phyloP scores from a whole-genome alignment of 2,888 invertebrate species.

The Nephrocerus scutellatus region DNA sequence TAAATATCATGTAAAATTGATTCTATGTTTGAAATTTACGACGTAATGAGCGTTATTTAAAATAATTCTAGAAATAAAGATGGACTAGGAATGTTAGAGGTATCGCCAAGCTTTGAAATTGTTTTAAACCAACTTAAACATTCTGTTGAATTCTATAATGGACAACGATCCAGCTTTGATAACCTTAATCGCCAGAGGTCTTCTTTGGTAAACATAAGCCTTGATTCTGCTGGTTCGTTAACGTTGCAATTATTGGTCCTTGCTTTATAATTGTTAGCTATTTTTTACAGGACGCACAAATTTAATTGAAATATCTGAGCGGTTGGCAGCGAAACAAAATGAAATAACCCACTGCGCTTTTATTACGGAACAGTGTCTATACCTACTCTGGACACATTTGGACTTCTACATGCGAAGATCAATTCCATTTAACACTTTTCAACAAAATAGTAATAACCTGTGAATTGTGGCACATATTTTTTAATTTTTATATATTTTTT shows the following conservation, averaged over 20 bases:
- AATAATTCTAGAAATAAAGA: neutral
- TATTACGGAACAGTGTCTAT: constrained; percentile 65
- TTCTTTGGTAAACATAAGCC: constrained; percentile 51
- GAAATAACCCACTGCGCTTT: constrained; percentile 58
- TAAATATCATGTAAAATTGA: constrained; percentile 12
- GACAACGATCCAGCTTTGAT: constrained; percentile 50
- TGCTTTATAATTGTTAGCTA: too few species aligned
- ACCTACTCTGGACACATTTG: constrained; percentile 70
- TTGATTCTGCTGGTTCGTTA: constrained; percentile 41
- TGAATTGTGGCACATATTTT: neutral
- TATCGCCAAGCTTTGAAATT: constrained; percentile 50
- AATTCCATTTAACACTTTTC: constrained; percentile 47
- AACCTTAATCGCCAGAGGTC: constrained; percentile 49
- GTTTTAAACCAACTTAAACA: constrained; percentile 53
- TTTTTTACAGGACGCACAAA: constrained; percentile 37
- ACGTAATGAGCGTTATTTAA: constrained; percentile 1
- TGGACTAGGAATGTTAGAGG: constrained; percentile 36
- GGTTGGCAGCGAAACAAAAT: constrained; percentile 52
- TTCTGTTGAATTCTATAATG: constrained; percentile 52
- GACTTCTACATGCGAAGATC: constrained; percentile 63
- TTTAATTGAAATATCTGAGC: constrained; percentile 48
- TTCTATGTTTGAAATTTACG: neutral
- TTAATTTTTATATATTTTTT: constrained; percentile 17
- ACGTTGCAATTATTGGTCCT: neutral
- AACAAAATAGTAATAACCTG: constrained; percentile 27